Base-by-base conservation (phyloP, 2,797 vertebrate genomes). In the Zenarchopterus dispar region DNA sequence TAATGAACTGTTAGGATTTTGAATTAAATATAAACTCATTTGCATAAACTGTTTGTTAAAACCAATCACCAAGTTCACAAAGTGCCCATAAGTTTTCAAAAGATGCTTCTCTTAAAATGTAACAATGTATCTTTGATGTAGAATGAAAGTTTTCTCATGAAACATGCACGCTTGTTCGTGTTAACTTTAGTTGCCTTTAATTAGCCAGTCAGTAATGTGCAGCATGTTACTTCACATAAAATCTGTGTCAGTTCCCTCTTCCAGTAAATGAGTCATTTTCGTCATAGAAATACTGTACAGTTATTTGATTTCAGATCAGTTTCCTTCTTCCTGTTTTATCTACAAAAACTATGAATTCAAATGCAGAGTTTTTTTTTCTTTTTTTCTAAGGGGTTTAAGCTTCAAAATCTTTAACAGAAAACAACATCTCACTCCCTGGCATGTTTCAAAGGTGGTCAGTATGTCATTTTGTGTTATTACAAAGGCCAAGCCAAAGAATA, bases 241-340 rank as follows among this genome's bases (percentile, higher is more conserved):
- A 36, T 62, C 23, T 8, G 52, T 60, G 41, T 76, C 71, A 83
- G 63, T 88, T 89, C 80, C 79, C 46, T 69, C 2, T 85, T 86
- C 77, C 11, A 8, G 49, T 60, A 62, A 85, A 67, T 69, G 33
- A 56, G 43, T 80, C 62, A 47, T 26, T 21, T 4, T 70, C 50
- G 77, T 76, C 48, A 9, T 13, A 62, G 58, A 72, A 78, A 63
- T 1, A 0, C 28, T 6, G 7, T 8, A 8, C 28, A 28, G 5
- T 28, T 36, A 31, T 50, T 47, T 41, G 10, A 58, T 62, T 62
- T 76, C 36, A 47, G 8, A 66, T 61, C 44, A 39, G 46, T 24
- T 57, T 59, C 17, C 42, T 50, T 66, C 62, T 82, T 80, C 65
- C 64, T 26, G 43, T 78, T 82, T 74, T 9, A 31, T 8, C 8